phyloP scores from a whole-genome alignment of 2,797 vertebrate genomes.

The Phrynocephalus forsythii region DNA sequence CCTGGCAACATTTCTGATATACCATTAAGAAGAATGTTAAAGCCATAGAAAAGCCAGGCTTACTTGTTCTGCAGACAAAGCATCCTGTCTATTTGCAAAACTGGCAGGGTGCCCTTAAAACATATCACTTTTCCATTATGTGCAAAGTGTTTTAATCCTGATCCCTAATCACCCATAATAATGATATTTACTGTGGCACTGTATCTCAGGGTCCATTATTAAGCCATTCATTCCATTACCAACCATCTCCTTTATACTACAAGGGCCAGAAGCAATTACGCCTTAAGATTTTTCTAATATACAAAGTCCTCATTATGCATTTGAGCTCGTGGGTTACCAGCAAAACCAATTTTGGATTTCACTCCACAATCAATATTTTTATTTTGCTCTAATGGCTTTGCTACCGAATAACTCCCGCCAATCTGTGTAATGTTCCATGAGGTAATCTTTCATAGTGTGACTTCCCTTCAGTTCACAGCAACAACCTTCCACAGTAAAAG shows the following conservation, averaged over 20 bases:
- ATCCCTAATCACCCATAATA: conserved; percentile 38
- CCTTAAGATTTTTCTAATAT: conserved; percentile 44
- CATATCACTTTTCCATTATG: conserved; percentile 28
- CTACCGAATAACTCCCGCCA: conserved; percentile 46
- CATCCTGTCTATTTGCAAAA: conserved; percentile 45
- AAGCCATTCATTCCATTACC: conserved; percentile 8
- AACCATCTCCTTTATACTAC: conserved; percentile 34
- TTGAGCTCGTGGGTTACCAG: conserved; percentile 43
- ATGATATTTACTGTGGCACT: conserved; percentile 44
- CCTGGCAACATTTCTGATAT: background rate
- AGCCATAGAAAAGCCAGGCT: background rate
- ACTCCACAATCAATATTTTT: conserved; percentile 64
- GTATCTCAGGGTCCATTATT: conserved; percentile 36
- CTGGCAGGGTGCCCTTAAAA: conserved; percentile 50
- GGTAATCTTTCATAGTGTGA: conserved; percentile 44
- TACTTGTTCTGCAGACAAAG: conserved; percentile 30
- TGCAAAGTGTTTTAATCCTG: conserved; percentile 49
- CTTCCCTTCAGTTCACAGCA: conserved; percentile 50
- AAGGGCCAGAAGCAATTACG: conserved; percentile 1
- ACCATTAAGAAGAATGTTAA: conserved; percentile 29
- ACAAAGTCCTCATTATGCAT: conserved; percentile 45
- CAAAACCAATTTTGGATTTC: conserved; percentile 51
- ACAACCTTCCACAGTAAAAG: conserved; percentile 16
- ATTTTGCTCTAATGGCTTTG: conserved; percentile 58
- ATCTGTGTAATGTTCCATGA: conserved; percentile 49